These are phyloP conservation scores for Apistogramma diplotaenia DNA, from an alignment of 2,113 vertebrate genomes.

Conservation along the genomic window DNA sequence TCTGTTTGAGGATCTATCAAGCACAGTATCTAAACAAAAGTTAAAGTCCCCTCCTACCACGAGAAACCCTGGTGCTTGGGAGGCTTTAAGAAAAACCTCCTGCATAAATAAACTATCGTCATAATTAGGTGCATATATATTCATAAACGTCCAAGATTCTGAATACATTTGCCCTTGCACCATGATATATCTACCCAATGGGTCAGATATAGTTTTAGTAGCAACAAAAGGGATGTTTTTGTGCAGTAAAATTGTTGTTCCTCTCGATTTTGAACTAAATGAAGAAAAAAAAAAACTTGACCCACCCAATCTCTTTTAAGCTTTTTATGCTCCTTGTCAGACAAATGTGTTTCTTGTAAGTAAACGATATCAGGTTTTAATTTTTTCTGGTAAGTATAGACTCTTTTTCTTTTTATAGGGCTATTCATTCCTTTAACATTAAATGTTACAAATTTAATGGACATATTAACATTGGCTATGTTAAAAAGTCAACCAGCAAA, in stretches of 20 bases:
- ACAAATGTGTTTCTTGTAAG: neutral
- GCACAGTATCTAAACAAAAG: no score
- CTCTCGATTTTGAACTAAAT: neutral
- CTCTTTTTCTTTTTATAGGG: neutral
- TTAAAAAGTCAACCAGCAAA: neutral
- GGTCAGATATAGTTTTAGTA: neutral
- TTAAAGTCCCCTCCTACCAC: no score
- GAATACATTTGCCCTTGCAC: neutral
- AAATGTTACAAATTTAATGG: neutral
- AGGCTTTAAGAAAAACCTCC: no score
- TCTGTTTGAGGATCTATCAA: no score
- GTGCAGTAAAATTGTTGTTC: neutral
- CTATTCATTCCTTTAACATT: neutral
- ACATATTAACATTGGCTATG: neutral
- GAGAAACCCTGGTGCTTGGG: no score
- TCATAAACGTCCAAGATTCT: neutral
- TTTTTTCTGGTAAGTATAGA: neutral
- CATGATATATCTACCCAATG: neutral
- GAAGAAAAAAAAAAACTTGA: neutral
- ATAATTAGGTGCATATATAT: neutral
- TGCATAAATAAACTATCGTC: neutral
- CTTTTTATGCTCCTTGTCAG: neutral
- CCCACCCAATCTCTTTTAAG: neutral
- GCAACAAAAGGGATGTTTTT: neutral
- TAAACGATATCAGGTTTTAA: neutral